Evolutionary conservation across 2,797 vertebrate species (phyloP).

Genomic region (Decapterus maruadsi): DNA sequence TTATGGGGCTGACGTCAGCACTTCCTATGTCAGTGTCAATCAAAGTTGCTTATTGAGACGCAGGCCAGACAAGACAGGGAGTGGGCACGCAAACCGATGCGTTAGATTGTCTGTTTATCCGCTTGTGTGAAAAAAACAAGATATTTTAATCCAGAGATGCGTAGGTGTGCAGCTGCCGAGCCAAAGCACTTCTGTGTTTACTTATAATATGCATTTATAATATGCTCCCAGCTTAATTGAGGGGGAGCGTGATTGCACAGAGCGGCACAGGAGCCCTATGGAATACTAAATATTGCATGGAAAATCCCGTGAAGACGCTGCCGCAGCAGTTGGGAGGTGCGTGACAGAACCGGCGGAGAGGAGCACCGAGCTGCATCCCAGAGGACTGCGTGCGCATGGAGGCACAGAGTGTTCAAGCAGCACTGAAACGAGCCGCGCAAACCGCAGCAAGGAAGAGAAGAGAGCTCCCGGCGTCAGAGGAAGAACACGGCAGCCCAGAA

Average conservation of each 20-base stretch:
- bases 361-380: slow-evolving; percentile 49
- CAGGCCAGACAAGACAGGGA: slow-evolving; percentile 35
- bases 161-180: slow-evolving; percentile 34
- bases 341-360: slow-evolving; percentile 50
- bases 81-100: slow-evolving; percentile 4
- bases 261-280: slow-evolving; percentile 22
- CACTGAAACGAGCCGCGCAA: slow-evolving; percentile 15
- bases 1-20: slow-evolving; percentile 48
- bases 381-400: slow-evolving; percentile 28
- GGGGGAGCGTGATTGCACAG: slow-evolving; percentile 18
- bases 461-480: slow-evolving; percentile 30
- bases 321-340: slow-evolving; percentile 29
- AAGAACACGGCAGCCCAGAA: slow-evolving; percentile 9
- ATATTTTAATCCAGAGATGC: slow-evolving; percentile 28
- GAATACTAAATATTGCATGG: slow-evolving; percentile 68
- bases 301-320: slow-evolving; percentile 45
- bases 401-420: slow-evolving; percentile 19
- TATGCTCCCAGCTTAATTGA: slow-evolving; percentile 40
- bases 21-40: slow-evolving; percentile 62
- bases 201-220: slow-evolving; percentile 35
- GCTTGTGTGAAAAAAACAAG: slow-evolving; percentile 21
- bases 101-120: slow-evolving; percentile 32
- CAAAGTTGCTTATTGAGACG: slow-evolving; percentile 35
- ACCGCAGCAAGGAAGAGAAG: slow-evolving; percentile 17
- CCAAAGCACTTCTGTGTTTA: slow-evolving; percentile 23